Percentiles rank a stretch among this genome's conserved stretches.
Evolutionary conservation across 2,888 invertebrate species (phyloP).

Genomic region (Lasioglossum marginatum): DNA sequence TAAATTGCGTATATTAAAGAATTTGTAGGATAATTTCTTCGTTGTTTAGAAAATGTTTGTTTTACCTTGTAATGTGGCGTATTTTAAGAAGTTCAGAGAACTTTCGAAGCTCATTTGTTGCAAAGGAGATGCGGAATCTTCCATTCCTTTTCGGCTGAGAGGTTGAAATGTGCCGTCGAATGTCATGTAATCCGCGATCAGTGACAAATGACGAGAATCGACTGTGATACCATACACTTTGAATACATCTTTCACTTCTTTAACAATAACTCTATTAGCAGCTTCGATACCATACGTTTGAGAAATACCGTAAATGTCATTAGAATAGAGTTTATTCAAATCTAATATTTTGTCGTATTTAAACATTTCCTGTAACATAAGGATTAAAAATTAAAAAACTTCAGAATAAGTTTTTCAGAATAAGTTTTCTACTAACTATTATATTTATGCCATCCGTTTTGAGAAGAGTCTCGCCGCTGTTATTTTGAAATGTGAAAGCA

Average conservation of each 20-base stretch:
- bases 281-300: conserved; percentile 98
- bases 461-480: conserved; percentile 87
- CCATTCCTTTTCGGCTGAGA: conserved; percentile 96
- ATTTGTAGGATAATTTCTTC: background rate
- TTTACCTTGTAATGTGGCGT: conserved; percentile 89
- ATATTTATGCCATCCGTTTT: conserved; percentile 99
- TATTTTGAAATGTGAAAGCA: conserved; percentile 92
- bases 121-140: conserved; percentile 95
- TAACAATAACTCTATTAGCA: conserved; percentile 94
- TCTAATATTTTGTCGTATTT: conserved; percentile 92
- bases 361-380: conserved; percentile 90
- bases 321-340: conserved; percentile 94
- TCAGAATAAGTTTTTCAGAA: background rate
- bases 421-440: conserved; percentile 84
- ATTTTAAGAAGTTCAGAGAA: conserved; percentile 93
- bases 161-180: conserved; percentile 95
- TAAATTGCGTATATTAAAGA: background rate
- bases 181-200: conserved; percentile 99
- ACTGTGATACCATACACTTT: conserved; percentile 98
- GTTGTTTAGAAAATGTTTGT: background rate
- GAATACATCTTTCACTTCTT: conserved; percentile 98
- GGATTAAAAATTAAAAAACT: background rate
- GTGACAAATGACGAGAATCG: conserved; percentile 95
- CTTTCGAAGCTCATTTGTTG: conserved; percentile 99
- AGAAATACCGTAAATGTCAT: conserved; percentile 97